Base-by-base conservation (phyloP, 2,797 vertebrate species). In the Ispidina lecontei region DNA sequence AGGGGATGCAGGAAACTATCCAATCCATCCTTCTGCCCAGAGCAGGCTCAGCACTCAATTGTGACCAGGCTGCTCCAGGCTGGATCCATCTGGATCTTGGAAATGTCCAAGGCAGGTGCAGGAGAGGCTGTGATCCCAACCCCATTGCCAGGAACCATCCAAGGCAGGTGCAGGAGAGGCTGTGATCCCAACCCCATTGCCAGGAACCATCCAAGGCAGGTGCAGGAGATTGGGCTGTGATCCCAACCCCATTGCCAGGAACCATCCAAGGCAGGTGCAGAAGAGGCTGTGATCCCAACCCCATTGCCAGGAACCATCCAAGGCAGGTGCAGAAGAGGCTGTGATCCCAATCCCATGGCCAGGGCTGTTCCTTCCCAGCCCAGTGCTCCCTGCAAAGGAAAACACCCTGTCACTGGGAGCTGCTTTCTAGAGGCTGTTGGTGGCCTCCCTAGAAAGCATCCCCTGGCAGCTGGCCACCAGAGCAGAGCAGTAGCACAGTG, bases 91-190 rank as follows among this genome's bases (percentile, higher is more conserved):
- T 31, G n/a, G 23, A 19, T 49, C 35, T 52, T 71, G 64, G n/a
- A 84, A 62, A 23, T 31, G 37, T 56, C 41, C 21, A 25, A 2
- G 62, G 10, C 26, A 54, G 51, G 28, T 10, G 6, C 4, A 7
- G 10, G 41, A n/a, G 35, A 64, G 41, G 51, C 31, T n/a, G 44
- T 20, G 23, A 29, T 23, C 19, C 7, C 0, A 1, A 6, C 9
- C 55, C 35, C 35, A 35, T 35, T 35, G 35, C 35, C 35, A 35
- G 35, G 35, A 10, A 35, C 35, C 35, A 35, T 35, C 35, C 35
- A 35, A 35, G 35, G 35, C 35, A 35, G 10, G 35, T 35, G 35
- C 35, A 35, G 35, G 35, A 35, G 35, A 35, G 35, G 35, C 35
- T 35, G 35, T 35, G 35, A 35, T 35, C 35, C 10, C 35, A 35